A percentile compares a stretch with the other conserved stretches of the same genome.
Evolutionary conservation across 2,888 invertebrate genomes (phyloP).

Genomic region (Lamellibrachia satsuma): DNA sequence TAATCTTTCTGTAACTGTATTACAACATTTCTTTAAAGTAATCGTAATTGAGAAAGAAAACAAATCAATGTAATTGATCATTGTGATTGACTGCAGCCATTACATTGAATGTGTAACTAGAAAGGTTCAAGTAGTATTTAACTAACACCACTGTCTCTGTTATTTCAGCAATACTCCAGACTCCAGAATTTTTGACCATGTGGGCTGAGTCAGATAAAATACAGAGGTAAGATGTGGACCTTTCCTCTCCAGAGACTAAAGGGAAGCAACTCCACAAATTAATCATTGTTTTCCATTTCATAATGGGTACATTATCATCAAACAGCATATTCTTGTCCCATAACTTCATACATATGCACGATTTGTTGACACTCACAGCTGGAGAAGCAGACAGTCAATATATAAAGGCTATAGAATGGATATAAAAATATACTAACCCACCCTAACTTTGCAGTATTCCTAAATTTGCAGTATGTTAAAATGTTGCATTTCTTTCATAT

Average conservation of each 20-base stretch:
- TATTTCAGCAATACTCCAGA: constrained; percentile 75
- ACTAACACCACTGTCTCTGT: background rate
- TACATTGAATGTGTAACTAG: background rate
- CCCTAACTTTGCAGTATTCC: no score
- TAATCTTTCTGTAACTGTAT: background rate
- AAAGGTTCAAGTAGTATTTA: background rate
- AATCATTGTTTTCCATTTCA: background rate
- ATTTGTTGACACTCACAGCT: no score
- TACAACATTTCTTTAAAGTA: background rate
- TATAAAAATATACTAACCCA: no score
- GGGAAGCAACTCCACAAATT: background rate
- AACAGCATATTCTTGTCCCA: background rate
- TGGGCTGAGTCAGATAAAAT: constrained; percentile 77
- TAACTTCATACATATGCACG: background rate
- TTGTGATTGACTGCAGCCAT: background rate
- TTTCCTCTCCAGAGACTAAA: background rate
- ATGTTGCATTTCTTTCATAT: no score
- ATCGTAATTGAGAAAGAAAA: background rate
- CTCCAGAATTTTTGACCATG: constrained; percentile 79
- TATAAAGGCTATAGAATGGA: no score
- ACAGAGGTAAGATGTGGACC: constrained; percentile 65
- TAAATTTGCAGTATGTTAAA: no score
- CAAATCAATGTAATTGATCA: background rate
- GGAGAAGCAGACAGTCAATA: no score
- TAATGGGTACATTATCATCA: background rate